Conservation (phyloP, 2,888 invertebrate species). For the Drosophila maculinotata region DNA sequence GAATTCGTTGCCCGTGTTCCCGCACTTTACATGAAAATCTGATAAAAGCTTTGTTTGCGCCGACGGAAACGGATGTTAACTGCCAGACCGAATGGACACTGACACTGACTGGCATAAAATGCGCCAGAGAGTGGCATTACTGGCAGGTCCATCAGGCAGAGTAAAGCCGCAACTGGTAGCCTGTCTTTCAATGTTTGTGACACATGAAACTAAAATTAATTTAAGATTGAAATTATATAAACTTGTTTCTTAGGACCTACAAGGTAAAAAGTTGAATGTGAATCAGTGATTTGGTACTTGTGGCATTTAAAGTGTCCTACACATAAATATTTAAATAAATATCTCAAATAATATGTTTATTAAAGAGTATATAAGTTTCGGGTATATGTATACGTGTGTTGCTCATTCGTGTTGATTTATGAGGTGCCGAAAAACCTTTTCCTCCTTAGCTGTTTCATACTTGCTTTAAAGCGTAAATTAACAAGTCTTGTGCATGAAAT, state of each 20-base stretch:
- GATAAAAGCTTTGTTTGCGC: constrained; percentile 73
- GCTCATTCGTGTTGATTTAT: constrained; percentile 50
- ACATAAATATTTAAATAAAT: too few species aligned
- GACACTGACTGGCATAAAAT: constrained; percentile 63
- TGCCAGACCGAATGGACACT: constrained; percentile 71
- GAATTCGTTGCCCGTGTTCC: constrained; percentile 26
- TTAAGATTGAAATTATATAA: too few species aligned
- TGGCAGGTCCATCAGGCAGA: constrained; percentile 12
- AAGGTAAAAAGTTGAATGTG: too few species aligned
- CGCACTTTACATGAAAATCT: constrained; percentile 64
- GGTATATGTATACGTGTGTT: neutral
- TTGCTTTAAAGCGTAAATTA: constrained; percentile 55
- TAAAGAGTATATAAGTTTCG: constrained; percentile 40
- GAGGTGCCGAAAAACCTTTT: constrained; percentile 45
- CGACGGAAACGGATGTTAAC: constrained; percentile 77
- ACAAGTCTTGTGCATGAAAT: constrained; percentile 60
- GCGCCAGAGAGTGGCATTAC: constrained; percentile 37
- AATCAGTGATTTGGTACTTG: too few species aligned
- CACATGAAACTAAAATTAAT: too few species aligned
- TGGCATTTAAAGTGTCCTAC: too few species aligned
- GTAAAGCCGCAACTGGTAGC: constrained; percentile 7
- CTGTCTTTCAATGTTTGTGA: neutral
- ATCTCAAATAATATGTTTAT: neutral
- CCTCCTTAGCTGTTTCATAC: neutral
- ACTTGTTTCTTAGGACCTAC: too few species aligned